Evolutionary conservation across 2,113 vertebrate genomes (phyloP).

Genomic region (Forbesichthys agassizii): DNA sequence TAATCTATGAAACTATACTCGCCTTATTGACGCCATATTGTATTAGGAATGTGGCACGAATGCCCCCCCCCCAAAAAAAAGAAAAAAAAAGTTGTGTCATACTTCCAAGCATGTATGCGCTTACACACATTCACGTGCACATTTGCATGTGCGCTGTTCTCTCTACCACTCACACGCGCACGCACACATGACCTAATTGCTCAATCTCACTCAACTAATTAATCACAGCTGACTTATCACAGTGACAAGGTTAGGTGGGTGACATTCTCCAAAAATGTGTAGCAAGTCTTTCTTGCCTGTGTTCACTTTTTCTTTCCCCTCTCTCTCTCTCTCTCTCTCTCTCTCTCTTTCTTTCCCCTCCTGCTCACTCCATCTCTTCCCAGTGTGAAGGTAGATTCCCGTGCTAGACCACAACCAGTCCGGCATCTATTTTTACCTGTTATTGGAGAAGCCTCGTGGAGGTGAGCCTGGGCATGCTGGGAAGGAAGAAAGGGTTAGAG

Average conservation of each 20-base stretch:
- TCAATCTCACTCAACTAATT: slow-evolving; percentile 88
- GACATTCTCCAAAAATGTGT: slow-evolving; percentile 85
- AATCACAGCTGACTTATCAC: slow-evolving; percentile 89
- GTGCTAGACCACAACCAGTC: slow-evolving; percentile 50
- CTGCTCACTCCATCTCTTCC: background rate
- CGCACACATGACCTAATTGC: slow-evolving; percentile 80
- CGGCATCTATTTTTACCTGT: slow-evolving; percentile 74
- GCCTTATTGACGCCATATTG: too few relatives aligned
- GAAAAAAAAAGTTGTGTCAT: slow-evolving; percentile 7
- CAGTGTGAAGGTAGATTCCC: slow-evolving; percentile 11
- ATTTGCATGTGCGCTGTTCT: background rate
- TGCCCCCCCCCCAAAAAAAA: background rate
- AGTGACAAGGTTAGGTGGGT: slow-evolving; percentile 86
- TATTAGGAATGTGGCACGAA: too few relatives aligned
- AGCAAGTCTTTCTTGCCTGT: slow-evolving; percentile 45
- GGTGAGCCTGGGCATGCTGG: slow-evolving; percentile 69
- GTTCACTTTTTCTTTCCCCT: slow-evolving; percentile 18
- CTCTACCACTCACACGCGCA: slow-evolving; percentile 30
- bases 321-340: background rate
- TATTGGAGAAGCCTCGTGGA: slow-evolving; percentile 43
- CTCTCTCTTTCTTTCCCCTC: background rate
- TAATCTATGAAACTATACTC: too few relatives aligned
- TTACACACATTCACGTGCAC: background rate
- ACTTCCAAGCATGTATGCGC: background rate
- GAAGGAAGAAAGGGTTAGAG: slow-evolving; percentile 52